Conservation (phyloP, 2,888 invertebrate species). For the Diadegma fenestrale region DNA sequence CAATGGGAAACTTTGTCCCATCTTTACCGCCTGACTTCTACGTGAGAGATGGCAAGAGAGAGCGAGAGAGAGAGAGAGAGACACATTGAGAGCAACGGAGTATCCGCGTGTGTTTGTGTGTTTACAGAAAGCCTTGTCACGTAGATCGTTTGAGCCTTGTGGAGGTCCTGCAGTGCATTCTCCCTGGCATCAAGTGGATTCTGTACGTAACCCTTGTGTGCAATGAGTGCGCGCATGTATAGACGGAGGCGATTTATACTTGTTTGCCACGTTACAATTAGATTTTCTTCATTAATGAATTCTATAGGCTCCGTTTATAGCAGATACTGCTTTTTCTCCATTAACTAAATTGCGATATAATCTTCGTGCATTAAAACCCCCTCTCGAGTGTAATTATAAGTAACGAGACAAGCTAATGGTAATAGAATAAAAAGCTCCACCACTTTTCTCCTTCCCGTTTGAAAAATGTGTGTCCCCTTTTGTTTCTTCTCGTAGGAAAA, state of each 20-base stretch:
- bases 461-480: neutral
- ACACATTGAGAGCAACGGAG: neutral
- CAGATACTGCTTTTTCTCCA: neutral
- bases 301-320: constrained; percentile 2
- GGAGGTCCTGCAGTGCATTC: constrained; percentile 51
- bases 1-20: constrained; percentile 45
- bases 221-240: neutral
- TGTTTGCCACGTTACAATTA: constrained; percentile 7
- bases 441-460: neutral
- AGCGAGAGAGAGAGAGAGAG: constrained; percentile 31
- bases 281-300: constrained; percentile 31
- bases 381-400: neutral
- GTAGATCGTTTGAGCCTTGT: constrained; percentile 66
- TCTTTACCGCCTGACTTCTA: constrained; percentile 20
- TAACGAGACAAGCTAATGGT: neutral
- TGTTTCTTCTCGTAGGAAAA: neutral
- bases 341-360: constrained; percentile 17
- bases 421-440: neutral
- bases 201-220: neutral
- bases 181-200: neutral
- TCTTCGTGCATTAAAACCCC: neutral
- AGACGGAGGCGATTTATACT: neutral
- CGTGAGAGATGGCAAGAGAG: constrained; percentile 21
- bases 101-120: neutral
- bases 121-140: constrained; percentile 65